phyloP scores from a whole-genome alignment of 2,113 vertebrate genomes.

The Microcebus murinus region DNA sequence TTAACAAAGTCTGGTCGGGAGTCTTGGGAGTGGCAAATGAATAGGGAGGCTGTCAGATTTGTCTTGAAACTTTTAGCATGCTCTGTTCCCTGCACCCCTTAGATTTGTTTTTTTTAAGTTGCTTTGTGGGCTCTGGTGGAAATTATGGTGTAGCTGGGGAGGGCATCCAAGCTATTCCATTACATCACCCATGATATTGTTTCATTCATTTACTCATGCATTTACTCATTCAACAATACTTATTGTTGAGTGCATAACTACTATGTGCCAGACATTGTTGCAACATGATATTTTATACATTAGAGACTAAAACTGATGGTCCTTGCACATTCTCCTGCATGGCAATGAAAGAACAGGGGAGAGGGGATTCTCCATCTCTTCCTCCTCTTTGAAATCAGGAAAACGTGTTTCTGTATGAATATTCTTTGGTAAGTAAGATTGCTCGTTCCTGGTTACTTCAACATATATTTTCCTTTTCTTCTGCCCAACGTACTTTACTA shows the following conservation, averaged over 20 bases:
- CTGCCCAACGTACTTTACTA: background rate
- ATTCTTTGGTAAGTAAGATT: background rate
- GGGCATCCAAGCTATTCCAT: background rate
- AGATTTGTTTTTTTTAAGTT: background rate
- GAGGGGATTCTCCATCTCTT: background rate
- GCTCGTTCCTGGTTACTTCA: background rate
- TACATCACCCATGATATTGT: accelerated
- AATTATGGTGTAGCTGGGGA: background rate
- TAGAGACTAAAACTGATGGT: background rate
- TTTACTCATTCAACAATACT: background rate
- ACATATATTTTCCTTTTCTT: background rate
- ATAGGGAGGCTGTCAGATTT: background rate
- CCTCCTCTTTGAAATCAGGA: background rate
- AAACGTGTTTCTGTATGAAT: background rate
- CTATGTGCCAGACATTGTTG: background rate
- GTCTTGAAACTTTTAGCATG: background rate
- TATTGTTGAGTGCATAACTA: background rate
- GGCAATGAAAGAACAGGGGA: too few relatives aligned
- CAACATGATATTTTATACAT: background rate
- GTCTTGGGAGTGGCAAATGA: background rate
- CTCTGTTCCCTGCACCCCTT: background rate
- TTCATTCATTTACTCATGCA: background rate
- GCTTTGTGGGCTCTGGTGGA: background rate
- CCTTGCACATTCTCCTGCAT: background rate
- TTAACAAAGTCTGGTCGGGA: background rate